Evolutionary conservation across 1,140 invertebrate genomes (phyloP), one percentile per base, ranked within the genome.

Genomic region (Oreohelix idahoensis): DNA sequence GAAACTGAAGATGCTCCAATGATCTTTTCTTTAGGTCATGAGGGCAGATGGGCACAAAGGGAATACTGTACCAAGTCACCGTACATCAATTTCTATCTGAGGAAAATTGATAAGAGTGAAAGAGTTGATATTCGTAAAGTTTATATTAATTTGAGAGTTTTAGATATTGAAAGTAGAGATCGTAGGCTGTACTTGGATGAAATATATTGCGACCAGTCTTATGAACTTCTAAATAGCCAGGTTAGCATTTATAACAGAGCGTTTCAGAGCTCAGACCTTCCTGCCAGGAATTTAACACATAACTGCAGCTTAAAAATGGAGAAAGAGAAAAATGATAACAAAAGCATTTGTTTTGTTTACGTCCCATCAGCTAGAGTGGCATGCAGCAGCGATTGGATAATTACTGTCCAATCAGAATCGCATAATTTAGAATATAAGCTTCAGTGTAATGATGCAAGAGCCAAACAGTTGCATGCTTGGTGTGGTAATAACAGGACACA

Each of bases 151-250:
- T 69, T 79, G 10, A 79, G 66, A 79, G 58, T 79, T 35, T 53
- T 79, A 8, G 58, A 69, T 42, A 79, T 79, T 66, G 77, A 79
- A 39, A 79, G 77, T 42, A 79, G 36, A n/a, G 77, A 38, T 23
- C 32, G 77, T 4, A 39, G 17, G 17, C 36, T 79, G 20, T 79
- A 79, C 38, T 69, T 79, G 20, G 77, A 79, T 39, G 58, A 69
- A 17, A 26, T 23, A 23, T 79, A 79, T 29, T 79, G 77, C 26
- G 58, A 79, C 38, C 11, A 42, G 0, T 36, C 51, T 42, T 79
- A 79, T 35, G 1, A 79, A 38, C 51, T 45, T 29, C 32, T 51
- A 20, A 49, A 39, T 39, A 74, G 58, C 51, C 11, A 15, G 66
- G 71, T 39, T 58, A 45, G 23, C 15, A 23, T 76, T 1, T 86